phyloP scores from a whole-genome alignment of 2,797 vertebrate genomes.

The Falco peregrinus region DNA sequence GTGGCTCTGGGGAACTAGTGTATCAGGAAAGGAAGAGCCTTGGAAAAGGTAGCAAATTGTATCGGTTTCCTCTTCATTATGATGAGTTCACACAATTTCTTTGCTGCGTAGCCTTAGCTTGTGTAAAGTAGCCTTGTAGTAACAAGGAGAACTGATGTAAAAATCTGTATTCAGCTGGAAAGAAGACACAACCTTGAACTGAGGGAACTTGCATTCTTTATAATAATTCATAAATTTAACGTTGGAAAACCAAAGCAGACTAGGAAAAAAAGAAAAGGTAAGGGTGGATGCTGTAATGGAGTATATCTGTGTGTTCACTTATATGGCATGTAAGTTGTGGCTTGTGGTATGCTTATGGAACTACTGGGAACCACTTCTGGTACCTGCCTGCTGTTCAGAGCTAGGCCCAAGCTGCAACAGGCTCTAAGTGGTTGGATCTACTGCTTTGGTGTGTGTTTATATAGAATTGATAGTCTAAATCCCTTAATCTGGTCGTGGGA shows the following conservation, averaged over 20 bases:
- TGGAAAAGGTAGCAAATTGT: background rate
- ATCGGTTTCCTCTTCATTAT: background rate
- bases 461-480: background rate
- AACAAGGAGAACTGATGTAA: background rate
- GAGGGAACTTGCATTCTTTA: background rate
- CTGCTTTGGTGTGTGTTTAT: background rate
- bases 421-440: background rate
- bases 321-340: background rate
- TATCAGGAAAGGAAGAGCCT: background rate
- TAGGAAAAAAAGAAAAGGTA: rapidly evolving
- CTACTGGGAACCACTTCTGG: background rate
- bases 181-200: background rate
- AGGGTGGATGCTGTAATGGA: background rate
- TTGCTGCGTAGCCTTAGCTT: background rate
- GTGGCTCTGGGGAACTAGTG: background rate
- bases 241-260: background rate
- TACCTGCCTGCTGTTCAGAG: background rate
- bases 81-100: background rate
- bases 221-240: background rate
- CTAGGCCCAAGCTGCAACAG: background rate
- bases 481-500: background rate
- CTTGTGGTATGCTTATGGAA: background rate
- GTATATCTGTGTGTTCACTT: background rate
- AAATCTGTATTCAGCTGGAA: background rate
- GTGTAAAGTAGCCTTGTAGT: background rate